A percentile compares a stretch with the other conserved stretches of the same genome.
Evolutionary conservation across 2,888 invertebrate genomes (phyloP).

Genomic region (Coelinius sp.): DNA sequence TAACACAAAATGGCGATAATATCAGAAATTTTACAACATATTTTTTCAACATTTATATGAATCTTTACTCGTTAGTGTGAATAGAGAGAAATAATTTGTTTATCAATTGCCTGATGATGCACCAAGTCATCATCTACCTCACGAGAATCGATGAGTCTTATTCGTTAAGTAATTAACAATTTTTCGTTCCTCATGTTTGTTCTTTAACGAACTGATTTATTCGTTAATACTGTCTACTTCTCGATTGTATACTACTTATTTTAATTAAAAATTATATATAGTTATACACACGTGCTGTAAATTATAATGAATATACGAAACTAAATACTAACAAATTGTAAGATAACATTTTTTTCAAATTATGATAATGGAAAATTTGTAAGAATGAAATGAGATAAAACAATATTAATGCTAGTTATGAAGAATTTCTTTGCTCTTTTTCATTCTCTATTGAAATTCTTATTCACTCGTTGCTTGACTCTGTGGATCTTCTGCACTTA

Average conservation of each 20-base stretch:
- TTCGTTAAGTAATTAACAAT: constrained; percentile 6
- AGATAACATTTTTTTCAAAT: constrained; percentile 44
- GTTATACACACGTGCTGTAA: constrained; percentile 45
- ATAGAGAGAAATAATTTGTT: constrained; percentile 12
- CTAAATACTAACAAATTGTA: constrained; percentile 46
- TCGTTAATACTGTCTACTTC: constrained; percentile 40
- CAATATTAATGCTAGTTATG: background rate
- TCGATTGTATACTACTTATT: constrained; percentile 41
- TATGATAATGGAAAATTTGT: constrained; percentile 47
- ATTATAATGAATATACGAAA: constrained; percentile 38
- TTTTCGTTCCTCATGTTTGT: constrained; percentile 14
- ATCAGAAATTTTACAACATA: background rate
- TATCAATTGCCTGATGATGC: constrained; percentile 27
- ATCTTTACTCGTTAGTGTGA: background rate
- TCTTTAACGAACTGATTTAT: constrained; percentile 42
- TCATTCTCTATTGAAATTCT: background rate
- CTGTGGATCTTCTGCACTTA: constrained; percentile 21
- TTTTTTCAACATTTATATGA: background rate
- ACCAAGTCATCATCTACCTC: constrained; percentile 45
- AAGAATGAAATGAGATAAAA: constrained; percentile 37
- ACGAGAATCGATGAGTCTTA: constrained; percentile 34
- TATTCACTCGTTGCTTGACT: background rate
- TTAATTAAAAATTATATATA: constrained; percentile 33
- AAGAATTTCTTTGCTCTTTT: background rate
- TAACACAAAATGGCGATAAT: constrained; percentile 24